Conservation (phyloP, 2,113 vertebrate genomes). For the Pollimyrus isidori region DNA sequence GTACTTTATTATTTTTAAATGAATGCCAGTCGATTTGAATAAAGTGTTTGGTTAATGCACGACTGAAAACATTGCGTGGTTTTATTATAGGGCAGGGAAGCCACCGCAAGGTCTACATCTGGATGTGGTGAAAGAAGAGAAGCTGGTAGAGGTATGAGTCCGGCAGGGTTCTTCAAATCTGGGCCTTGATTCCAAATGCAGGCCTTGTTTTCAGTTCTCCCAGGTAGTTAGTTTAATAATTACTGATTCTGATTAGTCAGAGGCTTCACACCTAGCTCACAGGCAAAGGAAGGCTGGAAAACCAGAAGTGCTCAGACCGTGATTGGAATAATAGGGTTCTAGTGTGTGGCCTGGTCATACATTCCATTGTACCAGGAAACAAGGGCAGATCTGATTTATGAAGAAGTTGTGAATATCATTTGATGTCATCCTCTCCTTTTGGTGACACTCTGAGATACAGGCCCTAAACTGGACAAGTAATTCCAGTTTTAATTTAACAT, state of each 20-base stretch:
- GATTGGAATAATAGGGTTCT: not conserved
- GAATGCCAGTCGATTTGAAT: not conserved
- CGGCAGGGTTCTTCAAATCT: not conserved
- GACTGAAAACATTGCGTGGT: not conserved
- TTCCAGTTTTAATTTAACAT: not conserved
- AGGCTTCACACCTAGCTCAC: too few relatives aligned
- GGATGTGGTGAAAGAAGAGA: slow-evolving; percentile 86
- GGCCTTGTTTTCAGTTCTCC: too few relatives aligned
- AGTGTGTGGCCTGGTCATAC: not conserved
- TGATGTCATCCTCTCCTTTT: not conserved
- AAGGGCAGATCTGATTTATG: not conserved
- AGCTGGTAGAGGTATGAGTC: slow-evolving; percentile 68
- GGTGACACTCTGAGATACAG: not conserved
- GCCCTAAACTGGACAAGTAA: not conserved
- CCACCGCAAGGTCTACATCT: slow-evolving; percentile 77
- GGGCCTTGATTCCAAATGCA: too few relatives aligned
- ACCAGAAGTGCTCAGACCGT: too few relatives aligned
- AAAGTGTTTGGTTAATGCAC: not conserved
- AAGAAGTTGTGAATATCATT: not conserved
- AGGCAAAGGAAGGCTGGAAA: too few relatives aligned
- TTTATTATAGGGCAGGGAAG: slow-evolving; percentile 69
- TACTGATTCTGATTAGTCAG: too few relatives aligned
- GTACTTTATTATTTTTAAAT: not conserved
- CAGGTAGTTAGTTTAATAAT: too few relatives aligned
- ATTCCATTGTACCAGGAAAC: not conserved